Percentiles rank a stretch among this genome's conserved stretches.
Evolutionary conservation across 1,140 invertebrate species (phyloP).

Genomic region (Holotrichia oblita): DNA sequence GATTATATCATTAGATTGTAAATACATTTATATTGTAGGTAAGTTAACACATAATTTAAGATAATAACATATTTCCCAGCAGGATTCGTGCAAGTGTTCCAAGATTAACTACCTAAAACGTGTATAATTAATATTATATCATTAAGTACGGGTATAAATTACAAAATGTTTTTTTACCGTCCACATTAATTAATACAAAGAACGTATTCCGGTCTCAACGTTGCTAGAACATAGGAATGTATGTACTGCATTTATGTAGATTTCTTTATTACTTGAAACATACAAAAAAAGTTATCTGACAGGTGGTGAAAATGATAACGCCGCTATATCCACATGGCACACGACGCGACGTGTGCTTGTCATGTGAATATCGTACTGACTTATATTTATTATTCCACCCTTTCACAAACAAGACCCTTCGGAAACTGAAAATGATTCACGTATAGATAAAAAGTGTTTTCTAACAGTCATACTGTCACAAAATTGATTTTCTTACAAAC

Average conservation of each 20-base stretch:
- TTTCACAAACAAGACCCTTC: not conserved
- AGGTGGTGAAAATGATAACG: constrained; percentile 25
- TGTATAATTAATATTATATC: not conserved
- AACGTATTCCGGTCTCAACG: not conserved
- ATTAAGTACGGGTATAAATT: not conserved
- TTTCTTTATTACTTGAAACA: constrained; percentile 13
- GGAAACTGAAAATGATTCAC: not conserved
- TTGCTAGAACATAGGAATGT: not conserved
- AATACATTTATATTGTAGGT: not conserved
- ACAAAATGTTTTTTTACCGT: not conserved
- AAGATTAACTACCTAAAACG: constrained; percentile 3
- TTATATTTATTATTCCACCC: not conserved
- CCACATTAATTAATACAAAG: not conserved
- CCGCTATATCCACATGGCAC: not conserved
- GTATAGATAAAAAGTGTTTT: not conserved
- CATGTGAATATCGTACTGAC: not conserved
- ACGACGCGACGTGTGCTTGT: constrained; percentile 1
- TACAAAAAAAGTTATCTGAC: constrained; percentile 9
- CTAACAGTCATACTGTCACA: too few species aligned
- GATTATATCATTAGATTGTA: not conserved
- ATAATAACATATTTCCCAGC: not conserved
- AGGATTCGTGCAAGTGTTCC: not conserved
- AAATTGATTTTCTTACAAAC: too few species aligned
- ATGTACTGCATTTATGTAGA: constrained; percentile 12
- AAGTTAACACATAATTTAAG: too few species aligned